These are phyloP conservation scores for Casuarius casuarius DNA, from an alignment of 2,113 vertebrate species.

Conservation along the genomic window DNA sequence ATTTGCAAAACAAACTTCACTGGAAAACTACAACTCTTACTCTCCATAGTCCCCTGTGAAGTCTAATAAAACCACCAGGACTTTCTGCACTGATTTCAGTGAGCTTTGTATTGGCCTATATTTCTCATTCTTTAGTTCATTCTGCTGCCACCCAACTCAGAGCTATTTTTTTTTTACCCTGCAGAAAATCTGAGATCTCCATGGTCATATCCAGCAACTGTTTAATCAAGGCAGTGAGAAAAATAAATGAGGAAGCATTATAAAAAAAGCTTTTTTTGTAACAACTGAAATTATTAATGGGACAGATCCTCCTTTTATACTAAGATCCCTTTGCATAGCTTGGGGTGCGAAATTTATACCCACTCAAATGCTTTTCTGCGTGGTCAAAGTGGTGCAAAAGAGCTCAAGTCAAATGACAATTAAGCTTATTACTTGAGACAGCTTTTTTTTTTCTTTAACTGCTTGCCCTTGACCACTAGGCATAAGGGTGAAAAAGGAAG, in stretches of 20 bases:
- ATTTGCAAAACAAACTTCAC: slow-evolving; percentile 18
- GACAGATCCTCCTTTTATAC: neutral
- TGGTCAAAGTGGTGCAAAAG: slow-evolving; percentile 45
- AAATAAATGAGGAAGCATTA: neutral
- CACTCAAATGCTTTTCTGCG: slow-evolving; percentile 18
- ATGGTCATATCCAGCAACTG: neutral
- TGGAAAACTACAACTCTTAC: neutral
- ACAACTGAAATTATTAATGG: neutral
- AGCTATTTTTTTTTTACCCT: neutral
- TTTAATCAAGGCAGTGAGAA: neutral
- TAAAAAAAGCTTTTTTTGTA: neutral
- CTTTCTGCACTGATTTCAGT: neutral
- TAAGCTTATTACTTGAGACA: slow-evolving; percentile 69
- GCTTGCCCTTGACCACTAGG: slow-evolving; percentile 74
- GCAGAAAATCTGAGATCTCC: neutral
- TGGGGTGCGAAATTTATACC: slow-evolving; percentile 32
- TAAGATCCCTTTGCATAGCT: neutral
- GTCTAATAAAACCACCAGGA: slow-evolving; percentile 16
- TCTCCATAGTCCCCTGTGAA: neutral
- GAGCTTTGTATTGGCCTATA: neutral
- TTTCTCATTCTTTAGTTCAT: neutral
- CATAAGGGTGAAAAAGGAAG: slow-evolving; percentile 28
- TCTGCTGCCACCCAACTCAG: neutral
- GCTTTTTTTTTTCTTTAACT: slow-evolving; percentile 23
- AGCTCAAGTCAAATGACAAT: slow-evolving; percentile 67